Conservation (phyloP, 2,797 vertebrate genomes). For the Chelon labrosus region DNA sequence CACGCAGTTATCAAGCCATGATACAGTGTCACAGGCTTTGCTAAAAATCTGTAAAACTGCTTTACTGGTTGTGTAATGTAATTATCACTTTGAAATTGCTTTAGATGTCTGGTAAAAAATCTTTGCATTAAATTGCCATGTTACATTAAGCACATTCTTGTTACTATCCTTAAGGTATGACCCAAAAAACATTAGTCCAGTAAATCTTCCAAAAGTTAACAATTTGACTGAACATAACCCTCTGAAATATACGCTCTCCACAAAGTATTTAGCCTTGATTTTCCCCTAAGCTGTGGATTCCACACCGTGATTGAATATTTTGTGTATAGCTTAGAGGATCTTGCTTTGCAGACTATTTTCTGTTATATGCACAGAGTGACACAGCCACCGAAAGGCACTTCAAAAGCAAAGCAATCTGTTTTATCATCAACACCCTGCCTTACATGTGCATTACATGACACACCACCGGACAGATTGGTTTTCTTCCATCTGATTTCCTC, state of each 20-base stretch:
- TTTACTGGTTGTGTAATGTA: neutral
- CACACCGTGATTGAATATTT: neutral
- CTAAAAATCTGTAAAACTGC: neutral
- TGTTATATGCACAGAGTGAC: neutral
- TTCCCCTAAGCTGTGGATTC: neutral
- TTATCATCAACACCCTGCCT: neutral
- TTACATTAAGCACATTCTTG: neutral
- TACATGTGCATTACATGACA: neutral
- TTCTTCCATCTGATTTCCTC: neutral
- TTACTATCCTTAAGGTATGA: neutral
- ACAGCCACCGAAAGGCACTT: neutral
- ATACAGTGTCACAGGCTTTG: neutral
- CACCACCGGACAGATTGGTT: neutral
- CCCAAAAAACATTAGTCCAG: neutral
- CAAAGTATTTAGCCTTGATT: neutral
- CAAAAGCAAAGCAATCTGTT: neutral
- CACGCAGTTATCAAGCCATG: too few relatives aligned
- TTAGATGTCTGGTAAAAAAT: neutral
- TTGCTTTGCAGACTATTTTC: neutral
- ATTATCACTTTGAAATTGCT: neutral
- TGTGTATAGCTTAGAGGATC: constrained; percentile 3
- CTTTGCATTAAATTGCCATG: too few relatives aligned
- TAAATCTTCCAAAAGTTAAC: neutral
- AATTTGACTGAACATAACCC: neutral
- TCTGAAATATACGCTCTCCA: neutral